These are phyloP conservation scores for Tinea semifulvella DNA, from an alignment of 2,888 invertebrate species.

Conservation along the genomic window DNA sequence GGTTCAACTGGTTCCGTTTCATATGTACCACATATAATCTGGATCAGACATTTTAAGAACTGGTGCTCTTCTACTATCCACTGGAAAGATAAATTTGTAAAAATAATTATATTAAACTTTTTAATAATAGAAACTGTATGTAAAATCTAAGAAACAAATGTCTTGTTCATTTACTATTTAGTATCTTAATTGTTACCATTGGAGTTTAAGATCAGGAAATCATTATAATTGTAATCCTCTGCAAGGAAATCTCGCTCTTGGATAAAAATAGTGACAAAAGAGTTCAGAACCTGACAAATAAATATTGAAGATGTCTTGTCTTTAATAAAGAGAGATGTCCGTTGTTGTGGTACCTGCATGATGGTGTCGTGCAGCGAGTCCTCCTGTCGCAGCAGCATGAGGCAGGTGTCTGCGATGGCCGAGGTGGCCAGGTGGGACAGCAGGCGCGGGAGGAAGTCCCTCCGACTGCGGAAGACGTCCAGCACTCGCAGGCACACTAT, in stretches of 20 bases:
- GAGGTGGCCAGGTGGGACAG: constrained; percentile 92
- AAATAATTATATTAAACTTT: too few relatives aligned
- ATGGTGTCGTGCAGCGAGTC: constrained; percentile 84
- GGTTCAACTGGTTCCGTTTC: constrained; percentile 33
- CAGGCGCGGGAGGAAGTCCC: constrained; percentile 87
- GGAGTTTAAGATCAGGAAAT: too few relatives aligned
- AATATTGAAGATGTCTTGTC: constrained; percentile 16
- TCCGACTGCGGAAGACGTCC: constrained; percentile 88
- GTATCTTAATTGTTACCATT: too few relatives aligned
- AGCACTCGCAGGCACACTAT: constrained; percentile 90
- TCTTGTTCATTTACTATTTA: too few relatives aligned
- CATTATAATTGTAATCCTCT: too few relatives aligned
- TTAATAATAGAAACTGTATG: too few relatives aligned
- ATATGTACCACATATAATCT: constrained; percentile 62
- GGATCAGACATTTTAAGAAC: constrained; percentile 82
- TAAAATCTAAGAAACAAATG: too few relatives aligned
- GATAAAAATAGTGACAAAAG: too few relatives aligned
- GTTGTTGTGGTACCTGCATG: constrained; percentile 35
- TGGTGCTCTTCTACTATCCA: constrained; percentile 92
- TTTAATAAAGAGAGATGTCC: constrained; percentile 54
- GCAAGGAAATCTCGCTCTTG: too few relatives aligned
- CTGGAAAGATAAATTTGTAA: constrained; percentile 64
- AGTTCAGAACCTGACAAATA: too few relatives aligned
- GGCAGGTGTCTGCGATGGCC: constrained; percentile 91
- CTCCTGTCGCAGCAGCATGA: not conserved